These are phyloP conservation scores for Hypselothyrea guttata DNA, from an alignment of 2,888 invertebrate species.

Conservation along the genomic window DNA sequence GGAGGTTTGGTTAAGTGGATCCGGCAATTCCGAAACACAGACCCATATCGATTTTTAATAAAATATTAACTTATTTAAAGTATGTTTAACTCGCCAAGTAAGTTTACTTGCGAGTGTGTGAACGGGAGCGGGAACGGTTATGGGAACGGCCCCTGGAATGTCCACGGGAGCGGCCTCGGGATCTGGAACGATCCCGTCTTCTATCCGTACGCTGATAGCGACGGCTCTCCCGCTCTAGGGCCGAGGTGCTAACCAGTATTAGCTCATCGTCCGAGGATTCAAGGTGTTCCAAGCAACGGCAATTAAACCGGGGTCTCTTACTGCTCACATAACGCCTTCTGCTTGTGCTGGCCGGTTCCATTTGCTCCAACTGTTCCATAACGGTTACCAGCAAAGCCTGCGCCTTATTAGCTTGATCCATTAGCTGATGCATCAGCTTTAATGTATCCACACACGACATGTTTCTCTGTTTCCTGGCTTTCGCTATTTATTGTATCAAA, in stretches of 20 bases:
- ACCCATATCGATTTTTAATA: too few species aligned
- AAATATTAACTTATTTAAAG: too few species aligned
- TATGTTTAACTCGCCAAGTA: constrained; percentile 8
- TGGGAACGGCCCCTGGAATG: constrained; percentile 59
- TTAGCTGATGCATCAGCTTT: constrained; percentile 19
- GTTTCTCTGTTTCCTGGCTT: too few species aligned
- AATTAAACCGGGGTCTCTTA: too few species aligned
- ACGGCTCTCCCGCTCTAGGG: constrained; percentile 11
- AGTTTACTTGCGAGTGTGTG: constrained; percentile 37
- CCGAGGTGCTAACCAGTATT: neutral
- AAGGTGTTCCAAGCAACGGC: constrained; percentile 4
- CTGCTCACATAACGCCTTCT: rapidly evolving
- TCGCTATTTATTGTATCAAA: too few species aligned
- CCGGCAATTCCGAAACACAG: too few species aligned
- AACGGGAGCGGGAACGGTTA: constrained; percentile 60
- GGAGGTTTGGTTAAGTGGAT: too few species aligned
- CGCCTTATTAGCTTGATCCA: constrained; percentile 18
- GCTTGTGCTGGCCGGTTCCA: neutral
- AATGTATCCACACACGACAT: too few species aligned
- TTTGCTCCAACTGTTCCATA: constrained; percentile 16
- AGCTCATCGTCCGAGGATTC: constrained; percentile 23
- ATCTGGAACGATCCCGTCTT: constrained; percentile 51
- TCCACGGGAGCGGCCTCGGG: constrained; percentile 55
- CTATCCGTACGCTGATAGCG: constrained; percentile 18
- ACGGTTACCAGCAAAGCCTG: constrained; percentile 16